Evolutionary conservation across 2,797 vertebrate genomes (phyloP).

Genomic region (Lithobates sylvaticus): DNA sequence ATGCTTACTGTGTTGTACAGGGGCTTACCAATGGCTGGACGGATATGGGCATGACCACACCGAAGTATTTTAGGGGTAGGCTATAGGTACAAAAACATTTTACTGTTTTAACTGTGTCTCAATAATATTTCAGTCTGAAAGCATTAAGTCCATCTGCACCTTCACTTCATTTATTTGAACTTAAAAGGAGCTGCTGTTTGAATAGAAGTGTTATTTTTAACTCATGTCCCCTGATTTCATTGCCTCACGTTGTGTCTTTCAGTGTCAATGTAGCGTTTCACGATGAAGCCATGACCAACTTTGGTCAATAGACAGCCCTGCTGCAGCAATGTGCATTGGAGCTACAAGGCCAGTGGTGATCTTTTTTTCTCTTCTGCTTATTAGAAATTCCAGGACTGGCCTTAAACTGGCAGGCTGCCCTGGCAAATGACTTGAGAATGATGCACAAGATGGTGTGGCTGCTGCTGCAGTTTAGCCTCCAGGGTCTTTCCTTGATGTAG

Average conservation of each 20-base stretch:
- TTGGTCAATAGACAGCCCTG: conserved; percentile 40
- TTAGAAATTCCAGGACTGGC: conserved; percentile 38
- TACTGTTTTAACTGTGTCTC: too few species aligned
- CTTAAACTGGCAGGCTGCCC: conserved; percentile 44
- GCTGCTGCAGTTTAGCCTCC: conserved; percentile 29
- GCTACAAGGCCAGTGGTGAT: conserved; percentile 8
- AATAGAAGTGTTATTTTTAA: conserved; percentile 7
- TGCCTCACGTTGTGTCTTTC: neutral
- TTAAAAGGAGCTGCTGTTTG: neutral
- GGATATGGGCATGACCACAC: too few species aligned
- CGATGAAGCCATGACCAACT: conserved; percentile 45
- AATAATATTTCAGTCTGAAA: neutral
- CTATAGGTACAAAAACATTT: too few species aligned
- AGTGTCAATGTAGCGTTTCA: conserved; percentile 1
- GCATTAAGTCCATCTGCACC: neutral
- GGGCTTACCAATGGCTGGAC: too few species aligned
- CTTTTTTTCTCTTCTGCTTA: conserved; percentile 22
- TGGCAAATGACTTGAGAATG: conserved; percentile 43
- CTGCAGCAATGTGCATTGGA: neutral
- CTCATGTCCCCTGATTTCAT: neutral
- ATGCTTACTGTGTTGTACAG: too few species aligned
- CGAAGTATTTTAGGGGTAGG: too few species aligned
- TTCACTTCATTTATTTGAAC: neutral
- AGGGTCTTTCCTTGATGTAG: conserved; percentile 47
- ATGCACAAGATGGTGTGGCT: conserved; percentile 39